Base-by-base conservation (phyloP, 2,113 vertebrate species). In the Orthonyx spaldingii region DNA sequence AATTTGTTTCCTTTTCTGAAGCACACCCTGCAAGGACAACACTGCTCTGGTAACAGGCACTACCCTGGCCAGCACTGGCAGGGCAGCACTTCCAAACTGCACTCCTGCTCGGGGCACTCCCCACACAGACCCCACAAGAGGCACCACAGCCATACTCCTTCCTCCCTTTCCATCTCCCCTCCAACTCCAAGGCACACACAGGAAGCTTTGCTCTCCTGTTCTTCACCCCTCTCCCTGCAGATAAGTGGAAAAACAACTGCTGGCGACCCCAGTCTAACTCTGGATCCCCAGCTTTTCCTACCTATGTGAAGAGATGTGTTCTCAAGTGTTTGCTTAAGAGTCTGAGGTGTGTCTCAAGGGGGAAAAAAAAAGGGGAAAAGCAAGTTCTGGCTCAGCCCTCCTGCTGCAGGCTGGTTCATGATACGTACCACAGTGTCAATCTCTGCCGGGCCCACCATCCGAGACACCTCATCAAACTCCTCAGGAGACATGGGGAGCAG, bases 401-500 rank as follows among this genome's bases (percentile, higher is more conserved):
- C 35, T 19, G 7, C 18, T 3, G 6, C 37, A 39, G 27, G 44
- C 10, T 30, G 56, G 5, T 1, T 10, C 8, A 5, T 3, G 5
- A 15, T 33, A 97, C 98, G 30, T 91, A 99, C 99, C 98, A 99
- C 97, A 7, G 96, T 98, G 8, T 98, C 98, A 3, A 99, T 97
- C 84, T 99, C 98, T 14, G 98, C 96, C 4, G 97, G 52, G n/a
- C 97, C 95, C 80, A 99, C 97, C 15, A 97, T 97, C 52, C 96
- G 97, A 35, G 98, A 97, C 70, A 99, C 93, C 52, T 96, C 98
- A 4, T 97, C 98, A n/a, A 98, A 99, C 50, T 98, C 99, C 42
- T 99, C 99, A 0, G 98, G 98, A 39, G 99, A 99, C 98, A 99
- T 98, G 49, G 99, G 99, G 69, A 99, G 98, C 87, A 99, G 98